Percentiles rank a stretch among this genome's conserved stretches.
Conservation (phyloP, 2,888 invertebrate species). For the Drosophila dives region DNA sequence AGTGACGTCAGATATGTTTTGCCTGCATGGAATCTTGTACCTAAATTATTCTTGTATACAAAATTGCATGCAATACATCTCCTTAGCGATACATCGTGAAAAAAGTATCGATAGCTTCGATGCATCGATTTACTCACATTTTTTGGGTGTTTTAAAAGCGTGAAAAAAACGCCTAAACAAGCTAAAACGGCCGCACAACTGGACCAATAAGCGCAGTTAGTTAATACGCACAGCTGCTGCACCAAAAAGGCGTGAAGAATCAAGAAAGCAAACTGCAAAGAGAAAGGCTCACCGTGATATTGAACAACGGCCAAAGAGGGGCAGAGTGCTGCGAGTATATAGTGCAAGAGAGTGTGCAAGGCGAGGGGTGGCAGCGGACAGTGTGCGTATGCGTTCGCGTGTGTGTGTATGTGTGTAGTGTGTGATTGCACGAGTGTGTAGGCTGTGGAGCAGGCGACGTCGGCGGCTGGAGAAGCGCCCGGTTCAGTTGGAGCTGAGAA, state of each 20-base stretch:
- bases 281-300: constrained; percentile 62
- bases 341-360: constrained; percentile 29
- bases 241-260: constrained; percentile 26
- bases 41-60: not conserved
- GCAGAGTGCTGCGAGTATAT: constrained; percentile 37
- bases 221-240: constrained; percentile 32
- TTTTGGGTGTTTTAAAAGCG: constrained; percentile 77
- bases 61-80: constrained; percentile 28
- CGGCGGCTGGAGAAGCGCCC: constrained; percentile 40
- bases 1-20: constrained; percentile 22
- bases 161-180: constrained; percentile 77
- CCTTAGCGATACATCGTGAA: constrained; percentile 34
- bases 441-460: constrained; percentile 60
- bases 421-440: constrained; percentile 53
- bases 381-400: constrained; percentile 43
- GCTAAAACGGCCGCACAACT: constrained; percentile 49
- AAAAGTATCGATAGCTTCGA: constrained; percentile 65
- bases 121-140: constrained; percentile 79
- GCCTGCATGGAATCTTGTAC: constrained; percentile 4
- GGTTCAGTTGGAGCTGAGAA: constrained; percentile 56
- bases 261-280: constrained; percentile 15
- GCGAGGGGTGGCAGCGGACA: constrained; percentile 49
- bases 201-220: constrained; percentile 56
- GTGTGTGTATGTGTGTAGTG: constrained; percentile 30
- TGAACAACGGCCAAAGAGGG: constrained; percentile 64